Base-by-base conservation (phyloP, 2,113 vertebrate genomes). In the Oryzias javanicus region DNA sequence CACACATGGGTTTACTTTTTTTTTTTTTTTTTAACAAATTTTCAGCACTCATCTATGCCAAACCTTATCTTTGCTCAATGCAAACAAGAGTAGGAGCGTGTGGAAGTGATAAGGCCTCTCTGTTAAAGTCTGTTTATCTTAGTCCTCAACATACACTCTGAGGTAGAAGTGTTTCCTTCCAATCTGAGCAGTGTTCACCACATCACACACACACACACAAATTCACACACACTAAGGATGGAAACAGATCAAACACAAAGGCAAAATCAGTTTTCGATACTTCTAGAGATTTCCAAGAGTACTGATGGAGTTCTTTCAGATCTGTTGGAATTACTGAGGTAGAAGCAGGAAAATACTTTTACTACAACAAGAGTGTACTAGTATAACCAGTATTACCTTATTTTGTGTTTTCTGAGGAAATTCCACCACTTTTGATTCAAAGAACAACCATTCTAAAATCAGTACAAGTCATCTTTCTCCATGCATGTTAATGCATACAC, bases 121-220 rank as follows among this genome's bases (percentile, higher is more conserved):
- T 88, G 91, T 90, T 90, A 88, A 83, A 80, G 85, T 79, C 75
- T 90, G 89, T 91, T 91, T 88, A 89, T 90, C 87, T 82, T 90
- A 88, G 91, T 90, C 89, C 85, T 88, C 88, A 88, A 88, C 90
- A 90, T 87, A 90, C 80, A 87, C 86, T 89, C 82, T 54, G 78
- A 85, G 75, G 82, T 85, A 81, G 87, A 89, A 90, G 89, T 90
- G 87, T 87, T 91, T 91, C 90, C 90, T 90, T 90, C 88, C 87
- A 91, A 81, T 53, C 67, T 81, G 81, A 72, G 81, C 60, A 64
- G 73, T 20, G 48, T 64, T 71, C 52, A 84, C 46, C 72, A 77
- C 64, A 57, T 56, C 46, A 55, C 16, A 27, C 20, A 60, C 18
- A 60, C 18, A 20, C 25, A 62, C 17, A 45, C 27, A 49, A 17